A percentile compares a stretch with the other conserved stretches of the same genome.
Conservation (phyloP, 2,888 invertebrate genomes). For the Rhamphomyia laevipes region DNA sequence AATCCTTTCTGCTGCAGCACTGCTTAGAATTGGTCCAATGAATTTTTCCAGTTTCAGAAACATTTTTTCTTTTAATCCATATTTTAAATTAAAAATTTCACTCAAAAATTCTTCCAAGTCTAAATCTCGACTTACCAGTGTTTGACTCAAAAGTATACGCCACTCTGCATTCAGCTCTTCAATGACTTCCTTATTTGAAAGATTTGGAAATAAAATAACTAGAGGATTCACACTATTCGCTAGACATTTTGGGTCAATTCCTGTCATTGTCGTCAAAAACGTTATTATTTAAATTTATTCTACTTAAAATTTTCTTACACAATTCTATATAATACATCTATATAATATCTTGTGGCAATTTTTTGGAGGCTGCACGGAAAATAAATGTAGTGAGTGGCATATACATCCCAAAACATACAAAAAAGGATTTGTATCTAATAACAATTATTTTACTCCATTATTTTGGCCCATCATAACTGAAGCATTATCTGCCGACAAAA, state of each 20-base stretch:
- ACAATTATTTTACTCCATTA: slow-evolving; percentile 15
- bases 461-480: slow-evolving; percentile 21
- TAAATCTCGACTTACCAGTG: slow-evolving; percentile 3
- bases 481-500: slow-evolving; percentile 21
- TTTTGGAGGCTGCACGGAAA: slow-evolving; percentile 20
- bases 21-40: slow-evolving; percentile 5
- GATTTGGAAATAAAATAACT: too few relatives aligned
- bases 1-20: slow-evolving; percentile 6
- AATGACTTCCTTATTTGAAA: slow-evolving; percentile 4
- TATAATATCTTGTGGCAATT: too few relatives aligned
- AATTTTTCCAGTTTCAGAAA: slow-evolving; percentile 5
- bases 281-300: slow-evolving; percentile 7
- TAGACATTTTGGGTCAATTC: slow-evolving; percentile 5
- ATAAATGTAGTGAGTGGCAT: slow-evolving; percentile 21
- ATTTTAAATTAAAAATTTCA: slow-evolving; percentile 7
- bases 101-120: slow-evolving; percentile 7
- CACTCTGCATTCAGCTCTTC: slow-evolving; percentile 10
- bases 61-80: slow-evolving; percentile 5
- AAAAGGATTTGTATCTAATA: slow-evolving; percentile 15
- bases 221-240: background rate
- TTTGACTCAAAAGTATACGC: slow-evolving; percentile 6
- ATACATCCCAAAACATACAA: slow-evolving; percentile 21
- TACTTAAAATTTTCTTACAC: slow-evolving; percentile 5
- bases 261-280: slow-evolving; percentile 3
- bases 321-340: slow-evolving; percentile 7